Base-by-base conservation (phyloP, 1,140 invertebrate species). In the Cryptotermes secundus region DNA sequence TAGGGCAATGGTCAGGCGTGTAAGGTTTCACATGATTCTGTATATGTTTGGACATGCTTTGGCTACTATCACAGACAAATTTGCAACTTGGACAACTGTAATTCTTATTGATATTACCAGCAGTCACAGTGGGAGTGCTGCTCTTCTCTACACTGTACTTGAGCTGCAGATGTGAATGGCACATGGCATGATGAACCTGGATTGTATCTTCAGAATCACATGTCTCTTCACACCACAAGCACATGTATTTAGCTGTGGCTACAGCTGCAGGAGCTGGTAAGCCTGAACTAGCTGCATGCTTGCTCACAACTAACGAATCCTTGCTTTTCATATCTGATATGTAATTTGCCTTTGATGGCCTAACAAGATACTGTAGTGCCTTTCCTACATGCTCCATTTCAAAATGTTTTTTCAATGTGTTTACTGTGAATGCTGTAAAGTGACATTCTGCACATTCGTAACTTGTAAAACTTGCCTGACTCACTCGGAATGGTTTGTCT, bases 401-500 rank as follows among this genome's bases (percentile, higher is more conserved):
- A 82, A 59, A 81, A 79, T 86, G 86, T 19, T 49, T 34, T 59
- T 80, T 45, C 12, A 85, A 36, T n/a, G 81, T 84, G 14, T n/a
- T 82, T 31, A 84, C 79, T 24, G 83, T 83, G 19, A 80, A 34
- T 12, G 81, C 59, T 34, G 81, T 38, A 36, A n/a, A 85, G 31
- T 84, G 24, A n/a, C 86, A 86, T 24, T 80, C 45, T 7, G 34
- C 80, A 83, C 86, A 86, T 22, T 80, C 35, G 79, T 83, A 83
- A 9, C 38, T 34, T 19, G 81, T 83, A 6, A 82, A 35, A 24
- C 79, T 49, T 24, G 49, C 81, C 4, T 85, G 83, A 31, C 80
- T 84, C 34, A 84, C 79, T n/a, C 79, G 26, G 42, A 84, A 85
- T 26, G 81, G 79, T 83, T 84, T 81, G 19, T 35, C 83, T 12